These are phyloP conservation scores for Merluccius polli DNA, from an alignment of 2,797 vertebrate genomes.

Conservation along the genomic window DNA sequence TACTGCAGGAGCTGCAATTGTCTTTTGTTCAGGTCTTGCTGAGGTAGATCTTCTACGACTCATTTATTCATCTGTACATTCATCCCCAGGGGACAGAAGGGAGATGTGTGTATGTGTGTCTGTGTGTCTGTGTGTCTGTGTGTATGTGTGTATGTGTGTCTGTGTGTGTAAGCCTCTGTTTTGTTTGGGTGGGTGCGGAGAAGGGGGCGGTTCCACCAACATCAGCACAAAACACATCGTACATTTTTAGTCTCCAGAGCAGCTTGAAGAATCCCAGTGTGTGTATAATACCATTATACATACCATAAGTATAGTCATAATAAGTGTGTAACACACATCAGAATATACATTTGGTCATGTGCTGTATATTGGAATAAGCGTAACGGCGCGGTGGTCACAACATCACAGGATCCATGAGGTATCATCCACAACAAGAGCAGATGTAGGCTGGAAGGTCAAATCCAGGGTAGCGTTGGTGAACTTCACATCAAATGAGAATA, in stretches of 20 bases:
- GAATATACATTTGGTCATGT: conserved; percentile 43
- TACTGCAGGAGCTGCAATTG: neutral
- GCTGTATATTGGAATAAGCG: neutral
- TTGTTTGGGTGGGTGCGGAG: conserved; percentile 2
- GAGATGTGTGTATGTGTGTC: neutral
- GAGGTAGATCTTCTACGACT: conserved; percentile 36
- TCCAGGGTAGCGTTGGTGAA: neutral
- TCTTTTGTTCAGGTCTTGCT: conserved; percentile 53
- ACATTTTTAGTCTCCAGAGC: conserved; percentile 62
- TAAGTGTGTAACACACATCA: conserved; percentile 44
- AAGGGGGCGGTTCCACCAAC: conserved; percentile 36
- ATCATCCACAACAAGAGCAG: neutral
- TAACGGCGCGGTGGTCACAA: neutral
- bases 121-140: conserved; percentile 9
- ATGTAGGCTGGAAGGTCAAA: neutral
- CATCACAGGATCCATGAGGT: neutral
- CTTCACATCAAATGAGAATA: neutral
- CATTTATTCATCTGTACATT: conserved; percentile 35
- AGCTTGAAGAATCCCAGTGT: conserved; percentile 42
- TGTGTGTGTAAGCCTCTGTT: neutral
- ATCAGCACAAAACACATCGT: conserved; percentile 66
- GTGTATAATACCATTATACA: no score
- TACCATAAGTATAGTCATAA: no score
- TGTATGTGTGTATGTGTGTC: neutral
- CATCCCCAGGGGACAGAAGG: conserved; percentile 46